These are phyloP conservation scores for Pammene fasciana DNA, from an alignment of 2,888 invertebrate genomes.

Conservation along the genomic window DNA sequence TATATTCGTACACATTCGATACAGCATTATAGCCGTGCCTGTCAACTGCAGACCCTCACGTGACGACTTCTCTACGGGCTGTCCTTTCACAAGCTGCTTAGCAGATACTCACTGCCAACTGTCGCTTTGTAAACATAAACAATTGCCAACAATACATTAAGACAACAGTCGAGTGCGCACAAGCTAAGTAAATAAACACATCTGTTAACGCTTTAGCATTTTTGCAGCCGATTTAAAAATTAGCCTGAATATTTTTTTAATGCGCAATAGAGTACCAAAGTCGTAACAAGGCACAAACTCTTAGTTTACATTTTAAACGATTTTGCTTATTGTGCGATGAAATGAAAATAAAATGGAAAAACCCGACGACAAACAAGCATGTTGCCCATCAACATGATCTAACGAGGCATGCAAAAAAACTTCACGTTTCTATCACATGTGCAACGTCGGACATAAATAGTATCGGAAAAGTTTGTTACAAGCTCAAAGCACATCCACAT, in stretches of 20 bases:
- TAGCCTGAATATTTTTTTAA: neutral
- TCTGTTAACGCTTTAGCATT: neutral
- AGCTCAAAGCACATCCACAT: conserved; percentile 18
- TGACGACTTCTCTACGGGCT: neutral
- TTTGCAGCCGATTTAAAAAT: conserved; percentile 14
- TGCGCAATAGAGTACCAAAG: neutral
- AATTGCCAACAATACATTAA: conserved; percentile 4
- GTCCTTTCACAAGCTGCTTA: neutral
- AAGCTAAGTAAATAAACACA: conserved; percentile 26
- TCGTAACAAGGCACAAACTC: neutral
- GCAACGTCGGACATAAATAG: conserved; percentile 9
- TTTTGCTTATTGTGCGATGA: conserved; percentile 13
- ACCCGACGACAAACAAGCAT: conserved; percentile 13
- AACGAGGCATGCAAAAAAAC: too few species aligned
- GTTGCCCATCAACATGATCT: conserved; percentile 1
- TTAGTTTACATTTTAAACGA: neutral
- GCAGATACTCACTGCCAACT: conserved; percentile 1
- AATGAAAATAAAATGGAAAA: conserved; percentile 15
- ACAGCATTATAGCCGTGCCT: neutral
- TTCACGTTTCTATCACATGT: neutral
- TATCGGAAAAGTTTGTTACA: conserved; percentile 17
- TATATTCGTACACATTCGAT: neutral
- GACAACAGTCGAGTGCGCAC: conserved; percentile 1
- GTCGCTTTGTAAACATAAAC: conserved; percentile 1
- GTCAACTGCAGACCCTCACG: conserved; percentile 16